A percentile compares a stretch with the other conserved stretches of the same genome.
Evolutionary conservation across 2,888 invertebrate species (phyloP).

Genomic region (Melieria crassipennis): DNA sequence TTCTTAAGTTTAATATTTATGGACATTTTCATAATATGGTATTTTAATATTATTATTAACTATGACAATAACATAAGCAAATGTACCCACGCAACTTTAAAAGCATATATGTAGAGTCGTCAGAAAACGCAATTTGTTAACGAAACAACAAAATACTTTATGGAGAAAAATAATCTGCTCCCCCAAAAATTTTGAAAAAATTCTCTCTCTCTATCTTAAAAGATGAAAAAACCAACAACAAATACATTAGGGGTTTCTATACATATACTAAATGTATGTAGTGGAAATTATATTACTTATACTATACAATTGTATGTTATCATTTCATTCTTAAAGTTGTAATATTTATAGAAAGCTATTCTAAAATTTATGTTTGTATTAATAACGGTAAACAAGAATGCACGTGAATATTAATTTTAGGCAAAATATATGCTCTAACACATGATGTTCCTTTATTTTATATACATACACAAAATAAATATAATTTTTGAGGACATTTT

Average conservation of each 20-base stretch:
- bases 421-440: slow-evolving; percentile 25
- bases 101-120: slow-evolving; percentile 27
- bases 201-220: slow-evolving; percentile 46
- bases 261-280: slow-evolving; percentile 28
- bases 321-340: slow-evolving; percentile 30
- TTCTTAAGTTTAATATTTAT: slow-evolving; percentile 56
- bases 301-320: slow-evolving; percentile 20
- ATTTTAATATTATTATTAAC: slow-evolving; percentile 32
- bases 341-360: slow-evolving; percentile 9
- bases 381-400: slow-evolving; percentile 44
- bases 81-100: slow-evolving; percentile 31
- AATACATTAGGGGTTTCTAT: slow-evolving; percentile 27
- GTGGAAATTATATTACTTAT: slow-evolving; percentile 38
- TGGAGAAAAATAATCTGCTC: slow-evolving; percentile 39
- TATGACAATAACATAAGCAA: slow-evolving; percentile 43
- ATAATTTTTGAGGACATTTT: neutral
- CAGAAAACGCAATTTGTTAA: slow-evolving; percentile 18
- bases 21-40: slow-evolving; percentile 50
- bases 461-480: slow-evolving; percentile 28
- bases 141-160: slow-evolving; percentile 21
- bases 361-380: slow-evolving; percentile 42
- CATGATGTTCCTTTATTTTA: slow-evolving; percentile 37
- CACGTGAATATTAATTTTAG: slow-evolving; percentile 28
- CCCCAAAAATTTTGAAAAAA: slow-evolving; percentile 38
- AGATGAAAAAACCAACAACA: slow-evolving; percentile 30